Conservation (phyloP, 2,113 vertebrate genomes). For the Odocoileus hemionus region DNA sequence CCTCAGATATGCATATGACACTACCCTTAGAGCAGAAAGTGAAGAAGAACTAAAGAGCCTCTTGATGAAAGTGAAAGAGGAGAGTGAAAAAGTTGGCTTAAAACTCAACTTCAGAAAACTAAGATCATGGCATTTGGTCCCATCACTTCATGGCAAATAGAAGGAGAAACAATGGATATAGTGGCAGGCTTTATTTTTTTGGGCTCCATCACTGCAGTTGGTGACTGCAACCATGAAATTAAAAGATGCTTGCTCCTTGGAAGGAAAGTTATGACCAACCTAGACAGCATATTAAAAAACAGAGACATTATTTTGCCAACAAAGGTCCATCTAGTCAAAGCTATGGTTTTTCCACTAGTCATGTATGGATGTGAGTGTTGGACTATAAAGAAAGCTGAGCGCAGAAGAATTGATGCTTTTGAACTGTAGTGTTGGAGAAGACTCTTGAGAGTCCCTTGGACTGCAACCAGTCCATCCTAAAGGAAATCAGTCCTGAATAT, state of each 20-base stretch:
- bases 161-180: background rate
- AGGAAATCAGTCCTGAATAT: background rate
- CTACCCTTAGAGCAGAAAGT: background rate
- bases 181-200: background rate
- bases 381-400: background rate
- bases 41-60: background rate
- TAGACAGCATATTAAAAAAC: background rate
- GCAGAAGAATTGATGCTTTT: background rate
- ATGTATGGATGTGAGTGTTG: background rate
- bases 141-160: background rate
- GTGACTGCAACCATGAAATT: background rate
- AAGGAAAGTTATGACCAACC: background rate
- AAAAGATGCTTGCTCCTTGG: background rate
- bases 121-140: background rate
- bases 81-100: background rate
- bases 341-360: background rate
- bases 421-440: background rate
- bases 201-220: background rate
- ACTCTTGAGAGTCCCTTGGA: background rate
- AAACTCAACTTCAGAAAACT: background rate
- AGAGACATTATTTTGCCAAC: background rate
- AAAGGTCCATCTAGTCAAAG: background rate
- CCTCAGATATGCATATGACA: background rate
- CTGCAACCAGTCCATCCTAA: background rate
- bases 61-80: background rate